These are phyloP conservation scores for Pyralis farinalis DNA, from an alignment of 2,888 invertebrate genomes.

Conservation along the genomic window DNA sequence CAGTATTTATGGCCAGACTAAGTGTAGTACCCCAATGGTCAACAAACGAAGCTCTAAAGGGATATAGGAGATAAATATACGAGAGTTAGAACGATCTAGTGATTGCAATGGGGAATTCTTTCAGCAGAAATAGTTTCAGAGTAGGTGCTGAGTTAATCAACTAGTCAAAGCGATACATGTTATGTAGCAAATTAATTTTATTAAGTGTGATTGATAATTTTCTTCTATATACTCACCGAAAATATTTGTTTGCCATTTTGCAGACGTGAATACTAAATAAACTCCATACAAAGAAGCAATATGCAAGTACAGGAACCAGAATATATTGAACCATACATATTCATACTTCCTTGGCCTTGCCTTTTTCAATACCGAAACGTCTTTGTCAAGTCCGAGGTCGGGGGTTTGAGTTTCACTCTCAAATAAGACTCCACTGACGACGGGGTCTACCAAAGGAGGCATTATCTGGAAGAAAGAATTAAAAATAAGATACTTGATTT, in stretches of 20 bases:
- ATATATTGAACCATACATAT: conserved; percentile 88
- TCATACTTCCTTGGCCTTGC: conserved; percentile 73
- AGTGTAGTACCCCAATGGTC: no score
- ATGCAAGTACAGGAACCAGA: conserved; percentile 85
- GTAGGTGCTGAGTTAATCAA: no score
- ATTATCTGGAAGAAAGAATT: conserved; percentile 57
- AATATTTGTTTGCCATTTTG: conserved; percentile 83
- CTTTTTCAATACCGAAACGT: conserved; percentile 75
- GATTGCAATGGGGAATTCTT: no score
- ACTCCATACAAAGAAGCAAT: conserved; percentile 83
- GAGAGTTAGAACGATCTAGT: no score
- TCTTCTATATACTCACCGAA: conserved; percentile 83
- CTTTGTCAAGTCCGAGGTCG: conserved; percentile 81
- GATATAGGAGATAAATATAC: no score
- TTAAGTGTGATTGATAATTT: no score
- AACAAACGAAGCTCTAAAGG: no score
- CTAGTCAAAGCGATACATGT: no score
- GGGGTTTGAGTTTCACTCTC: conserved; percentile 85
- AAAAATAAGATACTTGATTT: no score
- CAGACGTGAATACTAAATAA: conserved; percentile 83
- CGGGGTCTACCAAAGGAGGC: conserved; percentile 80
- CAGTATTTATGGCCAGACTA: no score
- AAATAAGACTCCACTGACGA: conserved; percentile 81
- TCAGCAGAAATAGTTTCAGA: no score
- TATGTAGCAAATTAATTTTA: no score